Evolutionary conservation across 2,113 vertebrate species (phyloP), one percentile per base, ranked within the genome.

Genomic region (Tapirus terrestris): DNA sequence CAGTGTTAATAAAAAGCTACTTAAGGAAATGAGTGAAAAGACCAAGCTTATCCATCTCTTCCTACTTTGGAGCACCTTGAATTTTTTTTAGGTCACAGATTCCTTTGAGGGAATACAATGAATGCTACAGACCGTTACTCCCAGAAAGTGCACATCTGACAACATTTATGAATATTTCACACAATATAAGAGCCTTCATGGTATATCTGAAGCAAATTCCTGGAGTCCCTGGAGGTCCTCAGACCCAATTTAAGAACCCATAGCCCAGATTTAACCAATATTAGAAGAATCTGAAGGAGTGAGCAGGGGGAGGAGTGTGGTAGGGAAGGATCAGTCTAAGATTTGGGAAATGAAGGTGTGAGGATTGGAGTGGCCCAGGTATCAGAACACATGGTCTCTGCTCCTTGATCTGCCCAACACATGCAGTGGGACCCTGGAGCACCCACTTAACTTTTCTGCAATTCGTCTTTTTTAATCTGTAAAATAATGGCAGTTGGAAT

Each of bases 341-440:
- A 20, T 16, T 80, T 84, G 12, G 43, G 53, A 68, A 89, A 20
- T 1, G 14, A 80, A 53, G 48, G 13, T 14, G 33, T 23, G 27
- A 75, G n/a, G 23, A 45, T 31, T 11, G 0, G 2, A 61, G 60
- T 0, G 2, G 2, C 39, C 25, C 3, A 27, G 31, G 4, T 0
- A 23, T 8, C 12, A 48, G 14, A 11, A 53, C 10, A 2, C 9
- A 12, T 20, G 0, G 0, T 23, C 29, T 48, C 58, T 1, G 0
- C 1, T 7, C 25, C 12, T 53, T 33, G 8, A 0, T 56, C 45
- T 18, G 60, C 65, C 58, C 2, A 8, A 14, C 9, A 21, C 3
- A 12, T 8, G 25, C 13, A 12, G n/a, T 0, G 29, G 77, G 81
- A 36, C 21, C 77, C 7, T 10, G 33, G 33, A 58, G 75, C 25